Conservation (phyloP, 92 coral and sea anemone genomes). For the Epizoanthus rinbou region DNA sequence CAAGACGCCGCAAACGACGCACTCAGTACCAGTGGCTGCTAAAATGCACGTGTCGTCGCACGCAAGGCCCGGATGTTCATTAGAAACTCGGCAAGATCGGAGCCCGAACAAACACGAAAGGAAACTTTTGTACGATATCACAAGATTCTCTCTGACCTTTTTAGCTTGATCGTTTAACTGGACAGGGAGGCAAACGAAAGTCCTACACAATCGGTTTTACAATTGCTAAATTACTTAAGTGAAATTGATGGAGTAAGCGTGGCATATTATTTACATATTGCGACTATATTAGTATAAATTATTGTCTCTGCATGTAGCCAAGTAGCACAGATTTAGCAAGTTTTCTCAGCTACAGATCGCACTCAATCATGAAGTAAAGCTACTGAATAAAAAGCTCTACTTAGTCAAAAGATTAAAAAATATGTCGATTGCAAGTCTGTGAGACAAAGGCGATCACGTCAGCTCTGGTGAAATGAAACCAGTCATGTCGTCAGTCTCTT, state of each 20-base stretch:
- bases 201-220: neutral
- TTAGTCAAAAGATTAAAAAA: too few relatives aligned
- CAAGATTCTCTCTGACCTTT: neutral
- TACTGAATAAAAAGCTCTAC: neutral
- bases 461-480: constrained; percentile 41
- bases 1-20: constrained; percentile 87
- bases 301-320: neutral
- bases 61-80: constrained; percentile 96
- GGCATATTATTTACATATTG: constrained; percentile 35
- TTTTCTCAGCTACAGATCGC: constrained; percentile 5
- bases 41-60: constrained; percentile 95
- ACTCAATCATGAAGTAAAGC: neutral
- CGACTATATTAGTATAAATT: constrained; percentile 22
- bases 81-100: constrained; percentile 45
- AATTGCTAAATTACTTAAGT: neutral
- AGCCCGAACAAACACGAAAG: constrained; percentile 7
- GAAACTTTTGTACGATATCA: neutral
- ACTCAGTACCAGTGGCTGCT: constrained; percentile 61
- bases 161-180: neutral
- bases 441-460: constrained; percentile 27
- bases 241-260: constrained; percentile 27
- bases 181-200: neutral
- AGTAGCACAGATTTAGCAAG: neutral
- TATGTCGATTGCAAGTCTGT: neutral
- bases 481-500: neutral